Percentiles rank a stretch among this genome's conserved stretches.
These are phyloP conservation scores for Prionace glauca DNA, from an alignment of 2,797 vertebrate species.

Conservation along the genomic window DNA sequence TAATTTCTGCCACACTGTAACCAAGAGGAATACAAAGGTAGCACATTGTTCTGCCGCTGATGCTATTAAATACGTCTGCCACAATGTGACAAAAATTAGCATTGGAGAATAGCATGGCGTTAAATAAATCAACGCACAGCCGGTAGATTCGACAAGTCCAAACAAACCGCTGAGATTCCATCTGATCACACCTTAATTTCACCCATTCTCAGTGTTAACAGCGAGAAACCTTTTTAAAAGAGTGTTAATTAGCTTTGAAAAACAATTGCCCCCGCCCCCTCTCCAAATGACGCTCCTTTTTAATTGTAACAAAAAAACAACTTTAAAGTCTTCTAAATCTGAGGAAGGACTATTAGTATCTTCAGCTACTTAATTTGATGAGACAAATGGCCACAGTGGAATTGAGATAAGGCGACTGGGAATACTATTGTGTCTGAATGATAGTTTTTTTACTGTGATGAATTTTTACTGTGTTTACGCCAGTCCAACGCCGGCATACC, in stretches of 20 bases:
- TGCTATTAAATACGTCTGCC: not conserved
- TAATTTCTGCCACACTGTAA: not conserved
- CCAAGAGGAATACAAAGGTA: not conserved
- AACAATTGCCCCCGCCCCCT: too few species aligned
- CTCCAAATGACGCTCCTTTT: not conserved
- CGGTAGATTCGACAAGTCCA: not conserved
- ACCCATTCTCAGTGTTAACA: not conserved
- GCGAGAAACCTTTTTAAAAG: not conserved
- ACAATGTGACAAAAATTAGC: not conserved
- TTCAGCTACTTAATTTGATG: not conserved
- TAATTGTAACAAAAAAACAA: not conserved
- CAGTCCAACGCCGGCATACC: too few species aligned
- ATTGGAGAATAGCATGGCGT: not conserved
- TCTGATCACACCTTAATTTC: conserved; percentile 3
- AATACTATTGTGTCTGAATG: not conserved
- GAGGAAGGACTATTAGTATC: not conserved
- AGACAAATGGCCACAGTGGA: conserved; percentile 10
- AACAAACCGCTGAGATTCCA: not conserved
- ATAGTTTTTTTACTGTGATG: too few species aligned
- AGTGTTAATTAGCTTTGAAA: not conserved
- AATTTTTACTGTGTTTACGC: too few species aligned
- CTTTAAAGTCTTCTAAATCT: not conserved
- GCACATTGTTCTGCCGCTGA: not conserved
- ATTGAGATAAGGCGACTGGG: not conserved
- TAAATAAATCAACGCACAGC: not conserved